Conservation (phyloP, 2,888 invertebrate genomes). For the Lasioglossum calceatum region DNA sequence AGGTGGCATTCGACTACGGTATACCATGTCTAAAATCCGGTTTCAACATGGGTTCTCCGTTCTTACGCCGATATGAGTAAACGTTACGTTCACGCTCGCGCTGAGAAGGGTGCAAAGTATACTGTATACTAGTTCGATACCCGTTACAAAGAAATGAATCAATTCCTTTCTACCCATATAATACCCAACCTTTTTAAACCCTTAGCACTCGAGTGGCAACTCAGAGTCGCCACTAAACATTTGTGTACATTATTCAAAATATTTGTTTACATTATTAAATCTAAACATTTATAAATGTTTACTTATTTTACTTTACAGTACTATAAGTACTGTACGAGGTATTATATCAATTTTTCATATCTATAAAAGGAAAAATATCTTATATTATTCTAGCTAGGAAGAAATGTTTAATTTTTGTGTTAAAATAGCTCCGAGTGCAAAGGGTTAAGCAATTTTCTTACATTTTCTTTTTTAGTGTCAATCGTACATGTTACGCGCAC, state of each 20-base stretch:
- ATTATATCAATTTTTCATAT: too few species aligned
- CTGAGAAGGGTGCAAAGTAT: not conserved
- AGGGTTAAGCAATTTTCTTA: not conserved
- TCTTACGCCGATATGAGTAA: not conserved
- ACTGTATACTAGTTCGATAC: not conserved
- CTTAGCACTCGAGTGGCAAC: too few species aligned
- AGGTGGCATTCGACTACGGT: not conserved
- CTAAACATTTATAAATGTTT: too few species aligned
- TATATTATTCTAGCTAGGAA: too few species aligned
- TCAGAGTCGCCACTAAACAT: too few species aligned
- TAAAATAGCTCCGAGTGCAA: too few species aligned
- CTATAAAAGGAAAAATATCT: too few species aligned
- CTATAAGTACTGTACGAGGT: too few species aligned
- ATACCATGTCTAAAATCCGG: conserved; percentile 30
- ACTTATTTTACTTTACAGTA: too few species aligned
- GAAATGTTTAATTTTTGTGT: too few species aligned
- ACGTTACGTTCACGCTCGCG: not conserved
- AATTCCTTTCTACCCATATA: not conserved
- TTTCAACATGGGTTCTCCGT: conserved; percentile 29
- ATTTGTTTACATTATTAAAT: too few species aligned
- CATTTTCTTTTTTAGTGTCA: not conserved
- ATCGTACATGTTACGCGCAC: not conserved
- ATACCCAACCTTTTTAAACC: not conserved
- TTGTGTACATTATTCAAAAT: too few species aligned
- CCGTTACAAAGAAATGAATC: conserved; percentile 5